Evolutionary conservation across 2,113 vertebrate genomes (phyloP).

Genomic region (Mobula hypostoma): DNA sequence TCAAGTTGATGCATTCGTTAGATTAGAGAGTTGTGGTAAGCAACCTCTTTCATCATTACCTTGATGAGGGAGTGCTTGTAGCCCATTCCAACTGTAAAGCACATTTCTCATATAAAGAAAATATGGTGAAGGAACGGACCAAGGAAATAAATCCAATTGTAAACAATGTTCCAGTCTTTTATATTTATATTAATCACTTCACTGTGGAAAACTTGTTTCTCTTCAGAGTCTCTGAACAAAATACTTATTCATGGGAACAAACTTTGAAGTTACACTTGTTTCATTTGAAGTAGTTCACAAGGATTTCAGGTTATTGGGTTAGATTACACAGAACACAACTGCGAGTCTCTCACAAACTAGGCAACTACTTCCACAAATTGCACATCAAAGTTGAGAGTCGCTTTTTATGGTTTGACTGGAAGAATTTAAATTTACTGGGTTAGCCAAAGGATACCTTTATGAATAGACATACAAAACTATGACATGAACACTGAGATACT

Average conservation of each 20-base stretch:
- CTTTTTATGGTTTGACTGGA: slow-evolving; percentile 1
- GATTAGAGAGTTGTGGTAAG: not conserved
- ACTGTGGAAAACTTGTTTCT: not conserved
- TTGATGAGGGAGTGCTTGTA: not conserved
- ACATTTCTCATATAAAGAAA: not conserved
- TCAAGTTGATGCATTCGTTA: not conserved
- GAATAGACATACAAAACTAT: not conserved
- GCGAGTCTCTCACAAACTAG: not conserved
- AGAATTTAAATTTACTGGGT: not conserved
- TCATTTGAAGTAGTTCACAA: not conserved
- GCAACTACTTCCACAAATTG: not conserved
- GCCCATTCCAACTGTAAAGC: not conserved
- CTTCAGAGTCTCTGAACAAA: not conserved
- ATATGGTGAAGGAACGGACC: not conserved
- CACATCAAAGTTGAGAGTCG: not conserved
- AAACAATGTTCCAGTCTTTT: not conserved
- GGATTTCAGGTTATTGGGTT: not conserved
- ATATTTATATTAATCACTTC: slow-evolving; percentile 14
- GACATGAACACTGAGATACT: not conserved
- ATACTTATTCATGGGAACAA: not conserved
- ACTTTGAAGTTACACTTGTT: not conserved
- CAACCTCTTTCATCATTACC: not conserved
- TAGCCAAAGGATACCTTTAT: not conserved
- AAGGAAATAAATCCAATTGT: not conserved
- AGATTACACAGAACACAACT: not conserved